Conservation (phyloP, 2,113 vertebrate species). For the Tupaia tana region DNA sequence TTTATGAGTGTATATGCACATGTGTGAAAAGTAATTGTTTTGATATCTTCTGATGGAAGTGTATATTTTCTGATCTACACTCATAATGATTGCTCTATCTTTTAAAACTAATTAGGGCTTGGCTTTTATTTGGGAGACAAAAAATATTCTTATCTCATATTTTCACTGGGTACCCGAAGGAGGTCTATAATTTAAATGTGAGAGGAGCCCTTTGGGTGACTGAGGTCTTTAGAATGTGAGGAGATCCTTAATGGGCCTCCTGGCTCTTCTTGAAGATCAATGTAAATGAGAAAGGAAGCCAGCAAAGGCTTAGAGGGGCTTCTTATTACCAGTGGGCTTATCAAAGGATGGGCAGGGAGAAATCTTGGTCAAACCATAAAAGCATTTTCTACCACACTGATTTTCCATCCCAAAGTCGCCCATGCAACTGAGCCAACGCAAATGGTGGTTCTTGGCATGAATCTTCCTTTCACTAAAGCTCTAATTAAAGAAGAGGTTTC, state of each 20-base stretch:
- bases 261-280: not conserved
- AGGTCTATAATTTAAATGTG: not conserved
- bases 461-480: not conserved
- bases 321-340: not conserved
- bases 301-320: not conserved
- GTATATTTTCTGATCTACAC: not conserved
- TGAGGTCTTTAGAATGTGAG: not conserved
- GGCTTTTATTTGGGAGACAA: not conserved
- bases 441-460: not conserved
- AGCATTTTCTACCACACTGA: not conserved
- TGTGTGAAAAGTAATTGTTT: not conserved
- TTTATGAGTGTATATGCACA: not conserved
- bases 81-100: not conserved
- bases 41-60: not conserved
- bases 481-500: not conserved
- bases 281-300: not conserved
- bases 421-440: not conserved
- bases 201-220: not conserved
- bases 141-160: not conserved
- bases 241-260: not conserved
- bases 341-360: not conserved
- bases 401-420: not conserved
- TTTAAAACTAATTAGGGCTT: constrained; percentile 20
- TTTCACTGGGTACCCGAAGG: not conserved
- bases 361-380: not conserved